Evolutionary conservation across 1,140 invertebrate species (phyloP).

Genomic region (Daktulosphaira vitifoliae): DNA sequence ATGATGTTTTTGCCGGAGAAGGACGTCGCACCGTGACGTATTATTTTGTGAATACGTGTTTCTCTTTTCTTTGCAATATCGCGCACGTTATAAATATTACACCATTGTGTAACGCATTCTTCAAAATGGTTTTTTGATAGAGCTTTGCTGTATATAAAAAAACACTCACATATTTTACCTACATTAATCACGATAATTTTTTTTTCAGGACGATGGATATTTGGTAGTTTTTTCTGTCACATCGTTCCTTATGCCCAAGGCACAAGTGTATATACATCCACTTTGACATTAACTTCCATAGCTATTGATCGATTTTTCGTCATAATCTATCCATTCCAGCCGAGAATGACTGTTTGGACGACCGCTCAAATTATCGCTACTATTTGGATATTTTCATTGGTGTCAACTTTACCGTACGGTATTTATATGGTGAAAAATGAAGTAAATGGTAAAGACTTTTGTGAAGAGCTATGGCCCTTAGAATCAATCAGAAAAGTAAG

Average conservation of each 20-base stretch:
- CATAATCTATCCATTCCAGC: conserved; percentile 91
- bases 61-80: background rate
- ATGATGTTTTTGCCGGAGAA: too few relatives aligned
- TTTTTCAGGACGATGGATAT: conserved; percentile 63
- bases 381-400: conserved; percentile 82
- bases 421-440: conserved; percentile 60
- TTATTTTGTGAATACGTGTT: background rate
- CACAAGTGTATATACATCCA: conserved; percentile 91
- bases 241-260: conserved; percentile 87
- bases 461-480: conserved; percentile 83
- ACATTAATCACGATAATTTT: conserved; percentile 3
- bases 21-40: background rate
- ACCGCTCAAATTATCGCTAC: conserved; percentile 74
- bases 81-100: background rate
- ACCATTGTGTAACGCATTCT: background rate
- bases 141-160: background rate
- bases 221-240: conserved; percentile 79
- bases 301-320: conserved; percentile 94
- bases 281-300: conserved; percentile 89
- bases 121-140: too few relatives aligned
- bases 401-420: conserved; percentile 85
- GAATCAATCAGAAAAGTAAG: conserved; percentile 54
- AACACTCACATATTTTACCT: background rate
- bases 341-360: conserved; percentile 75
- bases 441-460: conserved; percentile 53